Base-by-base conservation (phyloP, 2,113 vertebrate species). In the Apteryx mantelli region DNA sequence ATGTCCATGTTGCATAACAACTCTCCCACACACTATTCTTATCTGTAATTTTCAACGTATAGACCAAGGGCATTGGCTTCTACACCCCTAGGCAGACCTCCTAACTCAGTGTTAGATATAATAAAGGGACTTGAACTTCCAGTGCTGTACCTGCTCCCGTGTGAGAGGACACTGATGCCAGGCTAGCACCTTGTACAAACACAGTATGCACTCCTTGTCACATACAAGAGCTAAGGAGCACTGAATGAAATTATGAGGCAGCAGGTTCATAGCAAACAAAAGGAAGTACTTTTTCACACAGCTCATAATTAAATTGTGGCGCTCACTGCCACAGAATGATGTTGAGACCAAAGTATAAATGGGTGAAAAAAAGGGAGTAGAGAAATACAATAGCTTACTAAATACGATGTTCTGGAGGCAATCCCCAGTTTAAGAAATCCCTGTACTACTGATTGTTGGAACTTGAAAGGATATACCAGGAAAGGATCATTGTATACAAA, bases 281-380 rank as follows among this genome's bases (percentile, higher is more conserved):
- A 93, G 91, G 91, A 93, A 95, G 91, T 28, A 64, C 55, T 93
- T 93, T 91, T 92, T 92, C 78, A 87, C 61, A 69, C 46, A 91
- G 75, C 75, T 76, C 13, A 1, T 87, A 95, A 96, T 89, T 76
- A 71, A 73, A 91, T 93, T 82, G 61, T n/a, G 50, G 34, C 0
- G 2, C 46, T 86, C 21, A 22, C 19, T 82, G 70, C 74, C 70
- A 94, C 65, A 82, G 70, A 95, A 87, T 1, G 2, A 52, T 38
- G n/a, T 38, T 75, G 81, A 91, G 74, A 89, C 56, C 46, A 69
- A 92, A 89, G 50, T 68, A 93, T 38, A 84, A 92, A 69, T 0
- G 1, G 32, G 84, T 46, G 38, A 34, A 3, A 44, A 77, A 64
- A 63, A 46, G 6, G 21, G 32, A 93, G n/a, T 22, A 76, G 42